Evolutionary conservation across 2,113 vertebrate species (phyloP).

Genomic region (Fulmarus glacialis): DNA sequence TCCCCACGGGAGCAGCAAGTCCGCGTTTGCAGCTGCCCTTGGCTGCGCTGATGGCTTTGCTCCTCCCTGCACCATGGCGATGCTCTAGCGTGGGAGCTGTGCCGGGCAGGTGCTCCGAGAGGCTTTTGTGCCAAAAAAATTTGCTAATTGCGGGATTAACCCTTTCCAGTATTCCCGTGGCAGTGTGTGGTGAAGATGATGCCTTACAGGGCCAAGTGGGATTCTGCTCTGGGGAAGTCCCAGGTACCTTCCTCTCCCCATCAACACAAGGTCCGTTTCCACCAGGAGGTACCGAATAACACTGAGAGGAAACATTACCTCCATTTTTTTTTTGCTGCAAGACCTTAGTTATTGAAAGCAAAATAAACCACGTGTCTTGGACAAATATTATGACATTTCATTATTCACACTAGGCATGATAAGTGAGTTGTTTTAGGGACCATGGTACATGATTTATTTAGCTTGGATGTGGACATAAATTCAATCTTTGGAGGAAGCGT

Average conservation of each 20-base stretch:
- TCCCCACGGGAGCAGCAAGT: not conserved
- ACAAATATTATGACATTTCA: not conserved
- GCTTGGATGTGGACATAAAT: conserved; percentile 12
- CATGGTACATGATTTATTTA: not conserved
- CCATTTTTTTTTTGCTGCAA: not conserved
- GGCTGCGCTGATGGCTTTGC: not conserved
- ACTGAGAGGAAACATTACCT: not conserved
- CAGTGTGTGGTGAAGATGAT: not conserved
- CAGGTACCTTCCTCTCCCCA: not conserved
- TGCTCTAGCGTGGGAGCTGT: not conserved
- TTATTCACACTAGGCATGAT: not conserved
- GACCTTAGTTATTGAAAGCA: not conserved
- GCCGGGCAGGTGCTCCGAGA: no score
- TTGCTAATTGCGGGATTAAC: no score
- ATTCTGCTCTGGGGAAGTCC: not conserved
- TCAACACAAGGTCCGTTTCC: accelerated
- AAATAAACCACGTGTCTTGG: not conserved
- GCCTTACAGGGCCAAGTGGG: conserved; percentile 36
- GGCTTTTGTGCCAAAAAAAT: not conserved
- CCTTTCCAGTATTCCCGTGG: not conserved
- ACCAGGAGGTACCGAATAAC: accelerated
- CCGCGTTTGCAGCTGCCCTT: not conserved
- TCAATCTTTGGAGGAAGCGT: not conserved
- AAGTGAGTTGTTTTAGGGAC: not conserved
- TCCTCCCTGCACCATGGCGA: not conserved